Evolutionary conservation across 1,140 invertebrate genomes (phyloP), one percentile per base, ranked within the genome.

Genomic region (Dendrolimus punctatus): DNA sequence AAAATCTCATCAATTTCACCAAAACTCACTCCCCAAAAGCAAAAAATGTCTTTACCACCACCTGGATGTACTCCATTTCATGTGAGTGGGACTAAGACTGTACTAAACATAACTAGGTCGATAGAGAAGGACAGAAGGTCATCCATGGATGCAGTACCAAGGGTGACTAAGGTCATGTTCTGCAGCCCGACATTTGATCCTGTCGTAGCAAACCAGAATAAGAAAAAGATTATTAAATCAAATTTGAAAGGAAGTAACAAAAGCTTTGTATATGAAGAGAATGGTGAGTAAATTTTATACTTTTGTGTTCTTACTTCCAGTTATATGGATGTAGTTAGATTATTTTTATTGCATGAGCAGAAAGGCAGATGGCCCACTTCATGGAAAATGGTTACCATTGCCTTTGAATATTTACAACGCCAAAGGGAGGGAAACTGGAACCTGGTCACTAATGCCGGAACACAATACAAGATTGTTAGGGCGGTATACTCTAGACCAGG

Each of bases 171-270:
- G 58, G 85, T 87, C 6, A 85, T 82, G 77, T 87, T 87, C 54
- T 83, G 80, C 56, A 85, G 82, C 51, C 79, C 82, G 2, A 62
- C 77, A 0, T 71, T 77, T 52, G 76, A 71, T 46, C 70, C 71
- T 0, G 62, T 51, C 0, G 50, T 73, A 0, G 59, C 62, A 2
- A 61, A 60, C 4, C 69, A 75, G 9, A 62, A 76, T 46, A 78
- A 75, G 46, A 62, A 68, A 8, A 81, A 79, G 56, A 60, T 86
- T 38, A 87, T 87, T 40, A 87, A 87, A 52, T 87, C 85, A 5
- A 87, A 73, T 60, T 54, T 87, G 51, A 87, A 87, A 51, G 85
- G 83, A 39, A 85, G 82, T 5, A 85, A 83, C 42, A 87, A 87
- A 62, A 86, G 85, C 57, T 87, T 87, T 52, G 49, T 83, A 6